Evolutionary conservation across 1,140 invertebrate genomes (phyloP).

Genomic region (Drosophila sechellia): DNA sequence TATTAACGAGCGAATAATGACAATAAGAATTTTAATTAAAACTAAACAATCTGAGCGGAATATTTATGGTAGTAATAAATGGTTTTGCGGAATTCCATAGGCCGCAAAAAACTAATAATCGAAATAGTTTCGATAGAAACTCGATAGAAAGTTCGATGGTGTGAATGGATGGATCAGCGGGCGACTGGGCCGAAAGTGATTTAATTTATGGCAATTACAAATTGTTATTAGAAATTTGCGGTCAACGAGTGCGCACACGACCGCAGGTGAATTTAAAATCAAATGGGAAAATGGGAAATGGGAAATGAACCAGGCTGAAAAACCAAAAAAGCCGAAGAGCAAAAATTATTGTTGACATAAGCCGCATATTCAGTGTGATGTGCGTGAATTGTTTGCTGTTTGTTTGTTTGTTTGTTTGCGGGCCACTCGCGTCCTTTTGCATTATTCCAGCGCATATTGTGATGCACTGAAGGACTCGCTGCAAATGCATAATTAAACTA

Average conservation of each 20-base stretch:
- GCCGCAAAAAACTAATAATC: conserved; percentile 4
- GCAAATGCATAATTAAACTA: conserved; percentile 72
- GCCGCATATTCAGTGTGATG: conserved; percentile 10
- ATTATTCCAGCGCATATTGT: conserved; percentile 67
- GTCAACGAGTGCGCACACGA: conserved; percentile 27
- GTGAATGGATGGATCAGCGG: conserved; percentile 19
- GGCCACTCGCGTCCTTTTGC: conserved; percentile 42
- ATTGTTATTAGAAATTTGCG: conserved; percentile 51
- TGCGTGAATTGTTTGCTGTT: conserved; percentile 33
- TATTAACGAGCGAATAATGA: neutral
- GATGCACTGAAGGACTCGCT: conserved; percentile 34
- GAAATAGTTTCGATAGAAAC: neutral
- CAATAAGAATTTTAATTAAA: neutral
- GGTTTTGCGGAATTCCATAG: conserved; percentile 1
- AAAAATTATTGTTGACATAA: conserved; percentile 56
- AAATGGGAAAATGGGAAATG: conserved; percentile 46
- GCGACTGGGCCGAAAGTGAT: conserved; percentile 27
- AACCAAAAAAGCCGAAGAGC: conserved; percentile 11
- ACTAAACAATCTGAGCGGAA: neutral
- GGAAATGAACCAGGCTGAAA: conserved; percentile 36
- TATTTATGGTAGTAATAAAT: conserved; percentile 13
- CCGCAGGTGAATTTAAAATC: conserved; percentile 60
- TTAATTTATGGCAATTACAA: conserved; percentile 53
- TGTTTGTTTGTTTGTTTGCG: conserved; percentile 41
- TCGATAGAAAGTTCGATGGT: conserved; percentile 1